A percentile compares a stretch with the other conserved stretches of the same genome.
Evolutionary conservation across 2,888 invertebrate genomes (phyloP).

Genomic region (Steinernema carpocapsae): DNA sequence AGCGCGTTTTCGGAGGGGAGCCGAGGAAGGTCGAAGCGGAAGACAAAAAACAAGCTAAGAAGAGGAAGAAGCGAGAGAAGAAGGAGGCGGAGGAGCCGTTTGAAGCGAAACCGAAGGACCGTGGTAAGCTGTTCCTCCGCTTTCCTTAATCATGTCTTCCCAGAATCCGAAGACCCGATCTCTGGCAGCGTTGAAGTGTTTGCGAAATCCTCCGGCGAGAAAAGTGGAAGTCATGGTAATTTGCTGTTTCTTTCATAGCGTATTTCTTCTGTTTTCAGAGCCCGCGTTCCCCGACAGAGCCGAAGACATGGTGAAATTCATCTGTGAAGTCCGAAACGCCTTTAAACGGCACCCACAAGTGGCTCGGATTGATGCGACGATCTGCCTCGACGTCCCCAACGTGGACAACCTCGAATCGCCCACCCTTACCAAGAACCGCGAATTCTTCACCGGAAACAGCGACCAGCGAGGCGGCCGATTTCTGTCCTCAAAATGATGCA

Average conservation of each 20-base stretch:
- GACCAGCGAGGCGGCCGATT: constrained; percentile 4
- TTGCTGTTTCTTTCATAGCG: too few relatives aligned
- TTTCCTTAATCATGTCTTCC: not conserved
- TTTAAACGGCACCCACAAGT: not conserved
- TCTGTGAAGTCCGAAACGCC: not conserved
- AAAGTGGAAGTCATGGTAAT: not conserved
- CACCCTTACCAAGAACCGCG: not conserved
- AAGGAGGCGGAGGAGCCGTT: too few relatives aligned
- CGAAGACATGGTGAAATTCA: not conserved
- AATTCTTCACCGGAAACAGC: not conserved
- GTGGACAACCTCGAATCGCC: not conserved
- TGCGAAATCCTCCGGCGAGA: not conserved
- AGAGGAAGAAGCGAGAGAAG: too few relatives aligned
- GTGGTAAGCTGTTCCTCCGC: too few relatives aligned
- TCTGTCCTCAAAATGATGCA: not conserved
- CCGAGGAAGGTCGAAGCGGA: too few relatives aligned
- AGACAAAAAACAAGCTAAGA: too few relatives aligned
- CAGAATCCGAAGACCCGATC: not conserved
- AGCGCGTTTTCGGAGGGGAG: not conserved
- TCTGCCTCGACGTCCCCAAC: not conserved
- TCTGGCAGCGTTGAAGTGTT: not conserved
- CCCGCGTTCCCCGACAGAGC: not conserved
- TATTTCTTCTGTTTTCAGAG: too few relatives aligned
- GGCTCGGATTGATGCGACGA: not conserved
- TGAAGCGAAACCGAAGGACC: too few relatives aligned